Evolutionary conservation across 30 jellyfish, hydroid and myxozoan species (phyloP).

Genomic region (Pelagia noctiluca): DNA sequence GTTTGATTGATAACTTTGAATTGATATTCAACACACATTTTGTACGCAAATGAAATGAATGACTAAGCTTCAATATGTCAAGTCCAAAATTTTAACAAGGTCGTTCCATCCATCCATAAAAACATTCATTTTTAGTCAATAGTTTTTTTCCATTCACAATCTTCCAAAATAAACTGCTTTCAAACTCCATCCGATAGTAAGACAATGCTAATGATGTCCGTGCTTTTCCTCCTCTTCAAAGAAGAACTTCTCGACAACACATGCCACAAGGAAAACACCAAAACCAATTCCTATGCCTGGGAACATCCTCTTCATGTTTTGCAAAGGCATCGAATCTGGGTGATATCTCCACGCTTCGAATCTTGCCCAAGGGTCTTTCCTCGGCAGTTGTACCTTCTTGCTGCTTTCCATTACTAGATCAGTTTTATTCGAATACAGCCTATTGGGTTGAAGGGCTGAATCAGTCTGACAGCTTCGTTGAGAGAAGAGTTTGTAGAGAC

Average conservation of each 20-base stretch:
- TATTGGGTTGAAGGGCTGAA: not conserved
- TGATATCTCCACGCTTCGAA: conserved; percentile 98
- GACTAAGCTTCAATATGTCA: too few species aligned
- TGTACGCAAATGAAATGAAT: too few species aligned
- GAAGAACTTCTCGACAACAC: conserved; percentile 73
- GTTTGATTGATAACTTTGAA: too few species aligned
- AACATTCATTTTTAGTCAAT: not conserved
- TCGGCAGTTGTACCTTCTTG: conserved; percentile 30
- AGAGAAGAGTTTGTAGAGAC: too few species aligned
- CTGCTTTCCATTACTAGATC: conserved; percentile 15
- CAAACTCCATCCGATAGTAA: too few species aligned
- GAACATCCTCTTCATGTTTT: conserved; percentile 41
- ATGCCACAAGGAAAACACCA: conserved; percentile 89
- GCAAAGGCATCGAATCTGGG: conserved; percentile 72
- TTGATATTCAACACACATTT: too few species aligned
- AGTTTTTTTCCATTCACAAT: not conserved
- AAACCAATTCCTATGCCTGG: conserved; percentile 95
- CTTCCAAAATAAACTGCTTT: not conserved
- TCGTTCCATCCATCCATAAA: not conserved
- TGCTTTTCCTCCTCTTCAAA: conserved; percentile 71
- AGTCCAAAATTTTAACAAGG: not conserved
- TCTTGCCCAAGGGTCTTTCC: conserved; percentile 96
- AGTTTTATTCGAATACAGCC: not conserved
- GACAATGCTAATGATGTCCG: conserved; percentile 78
- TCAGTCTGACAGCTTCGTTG: too few species aligned